Base-by-base conservation (phyloP, 2,888 invertebrate species). In the Drosophila austrosaltans region DNA sequence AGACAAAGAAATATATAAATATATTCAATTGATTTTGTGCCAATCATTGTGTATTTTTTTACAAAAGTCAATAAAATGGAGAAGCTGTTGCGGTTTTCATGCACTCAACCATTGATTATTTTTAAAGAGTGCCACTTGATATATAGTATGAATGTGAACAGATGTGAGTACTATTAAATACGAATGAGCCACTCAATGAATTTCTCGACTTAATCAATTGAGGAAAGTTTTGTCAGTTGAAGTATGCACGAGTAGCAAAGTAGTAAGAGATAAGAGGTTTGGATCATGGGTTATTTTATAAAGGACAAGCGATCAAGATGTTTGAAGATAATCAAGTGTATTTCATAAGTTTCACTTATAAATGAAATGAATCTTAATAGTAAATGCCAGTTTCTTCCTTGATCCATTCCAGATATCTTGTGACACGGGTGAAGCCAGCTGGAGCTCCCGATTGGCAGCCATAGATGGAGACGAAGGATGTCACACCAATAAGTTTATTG, bases 401-500 rank as follows among this genome's bases (percentile, higher is more conserved):
- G 22, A 71, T 72, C 71, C 71, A 71, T 28, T 71, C 71, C 16
- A 71, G 48, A 22, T 71, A 71, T 2, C 65, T 60, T 10, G 71
- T 71, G 20, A 71, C 72, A 2, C 71, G 64, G 3, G 71, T 71
- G 8, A 71, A 71, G 3, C 71, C 71, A 22, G 71, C 72, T 0
- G 71, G 71, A n/a, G 42, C 71, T 7, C 72, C 71, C 6, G 60
- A 40, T 56, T 71, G 71, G 28, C 71, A 71, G n/a, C 71, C 71
- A 3, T 42, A 72, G 3, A 0, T 16, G 0, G 71, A 71, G 16
- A 48, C 72, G 22, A 72, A 89, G 6, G 88, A 87, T 6, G 77
- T 82, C 4, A 89, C 78, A 30, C 89, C 89, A 10, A 75, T 72
- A 12, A 81, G 57, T 22, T 63, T 68, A 3, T 61, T 65, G 12